Percentiles rank a stretch among this genome's conserved stretches.
phyloP scores from a whole-genome alignment of 2,113 vertebrate species.

The Hemiprocne comata region DNA sequence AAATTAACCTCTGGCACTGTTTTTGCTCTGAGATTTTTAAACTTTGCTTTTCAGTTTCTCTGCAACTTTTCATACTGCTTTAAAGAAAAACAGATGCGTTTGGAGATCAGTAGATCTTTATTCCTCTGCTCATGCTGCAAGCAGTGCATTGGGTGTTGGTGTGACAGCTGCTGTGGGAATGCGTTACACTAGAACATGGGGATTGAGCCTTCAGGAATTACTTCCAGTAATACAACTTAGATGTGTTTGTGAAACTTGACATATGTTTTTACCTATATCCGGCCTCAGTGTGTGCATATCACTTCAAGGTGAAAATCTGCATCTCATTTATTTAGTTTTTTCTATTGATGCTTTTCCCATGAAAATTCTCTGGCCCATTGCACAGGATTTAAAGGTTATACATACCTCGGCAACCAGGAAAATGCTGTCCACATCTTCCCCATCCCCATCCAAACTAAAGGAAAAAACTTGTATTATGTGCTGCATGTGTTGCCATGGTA shows the following conservation, averaged over 20 bases:
- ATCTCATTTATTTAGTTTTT: constrained; percentile 13
- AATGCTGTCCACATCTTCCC: neutral
- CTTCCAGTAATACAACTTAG: constrained; percentile 37
- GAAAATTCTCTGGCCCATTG: neutral
- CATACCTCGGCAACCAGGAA: neutral
- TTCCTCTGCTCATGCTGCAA: neutral
- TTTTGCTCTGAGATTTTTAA: neutral
- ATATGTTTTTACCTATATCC: constrained; percentile 46
- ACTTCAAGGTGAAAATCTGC: constrained; percentile 11
- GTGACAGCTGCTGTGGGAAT: constrained; percentile 60
- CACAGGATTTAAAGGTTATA: neutral
- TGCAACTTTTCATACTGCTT: neutral
- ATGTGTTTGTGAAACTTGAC: constrained; percentile 20
- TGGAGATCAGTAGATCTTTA: constrained; percentile 26
- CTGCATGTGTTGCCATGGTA: neutral
- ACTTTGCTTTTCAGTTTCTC: neutral
- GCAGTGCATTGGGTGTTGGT: constrained; percentile 26
- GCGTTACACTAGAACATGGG: neutral
- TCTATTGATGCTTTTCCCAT: neutral
- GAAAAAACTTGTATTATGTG: neutral
- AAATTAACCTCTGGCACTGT: neutral
- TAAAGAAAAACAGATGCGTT: constrained; percentile 26
- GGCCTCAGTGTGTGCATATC: neutral
- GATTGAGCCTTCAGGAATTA: constrained; percentile 37
- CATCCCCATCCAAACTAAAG: neutral